phyloP scores from a whole-genome alignment of 2,797 vertebrate species.

The Melanotaenia maccullochi region DNA sequence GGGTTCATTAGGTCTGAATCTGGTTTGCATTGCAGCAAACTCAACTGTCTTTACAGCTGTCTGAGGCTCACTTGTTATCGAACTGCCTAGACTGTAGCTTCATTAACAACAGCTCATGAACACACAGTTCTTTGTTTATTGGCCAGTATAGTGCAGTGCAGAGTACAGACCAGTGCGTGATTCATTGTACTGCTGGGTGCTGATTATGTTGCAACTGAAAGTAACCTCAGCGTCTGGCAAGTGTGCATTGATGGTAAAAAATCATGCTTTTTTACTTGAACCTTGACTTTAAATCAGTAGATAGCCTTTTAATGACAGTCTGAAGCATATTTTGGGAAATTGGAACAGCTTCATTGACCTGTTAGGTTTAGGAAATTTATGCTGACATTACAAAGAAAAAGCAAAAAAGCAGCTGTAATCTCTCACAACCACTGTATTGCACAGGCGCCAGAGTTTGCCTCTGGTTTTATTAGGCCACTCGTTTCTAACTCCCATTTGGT shows the following conservation, averaged over 20 bases:
- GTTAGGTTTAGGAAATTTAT: too few relatives aligned
- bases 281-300: neutral
- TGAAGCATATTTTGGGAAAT: neutral
- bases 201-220: neutral
- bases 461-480: neutral
- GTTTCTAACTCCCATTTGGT: conserved; percentile 4
- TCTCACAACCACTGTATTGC: neutral
- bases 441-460: neutral
- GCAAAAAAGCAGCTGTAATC: too few relatives aligned
- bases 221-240: conserved; percentile 9
- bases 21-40: conserved; percentile 43
- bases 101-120: conserved; percentile 13
- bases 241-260: neutral
- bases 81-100: conserved; percentile 6
- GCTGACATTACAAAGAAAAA: too few relatives aligned
- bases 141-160: neutral
- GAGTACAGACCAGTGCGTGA: neutral
- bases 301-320: neutral
- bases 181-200: conserved; percentile 2
- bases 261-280: neutral
- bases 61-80: conserved; percentile 13
- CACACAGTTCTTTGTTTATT: conserved; percentile 3
- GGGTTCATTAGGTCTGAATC: conserved; percentile 59
- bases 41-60: conserved; percentile 41
- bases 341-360: too few relatives aligned